phyloP scores from a whole-genome alignment of 2,113 vertebrate species.

The Pluvianellus socialis region DNA sequence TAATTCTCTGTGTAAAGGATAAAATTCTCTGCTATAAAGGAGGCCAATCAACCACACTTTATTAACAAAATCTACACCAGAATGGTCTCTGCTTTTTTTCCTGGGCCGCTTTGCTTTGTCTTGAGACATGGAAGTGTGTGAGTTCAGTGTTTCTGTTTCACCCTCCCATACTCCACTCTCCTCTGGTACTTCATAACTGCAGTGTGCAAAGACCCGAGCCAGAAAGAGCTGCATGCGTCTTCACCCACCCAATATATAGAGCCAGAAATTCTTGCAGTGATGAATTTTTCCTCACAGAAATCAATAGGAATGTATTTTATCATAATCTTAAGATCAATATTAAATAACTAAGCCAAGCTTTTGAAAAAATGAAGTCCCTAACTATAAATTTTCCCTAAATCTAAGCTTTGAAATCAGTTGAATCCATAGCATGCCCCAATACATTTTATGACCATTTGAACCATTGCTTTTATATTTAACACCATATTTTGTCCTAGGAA shows the following conservation, averaged over 20 bases:
- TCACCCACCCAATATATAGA: background rate
- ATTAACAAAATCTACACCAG: background rate
- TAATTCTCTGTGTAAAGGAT: background rate
- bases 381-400: constrained; percentile 64
- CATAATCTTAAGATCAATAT: constrained; percentile 72
- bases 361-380: constrained; percentile 19
- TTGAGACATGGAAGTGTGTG: accelerated
- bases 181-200: background rate
- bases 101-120: background rate
- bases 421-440: constrained; percentile 32
- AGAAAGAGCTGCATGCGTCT: background rate
- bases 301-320: constrained; percentile 61
- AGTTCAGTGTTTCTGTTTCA: background rate
- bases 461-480: constrained; percentile 57
- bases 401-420: constrained; percentile 60
- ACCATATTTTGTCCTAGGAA: constrained; percentile 12
- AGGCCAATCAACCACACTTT: background rate
- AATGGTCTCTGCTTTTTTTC: background rate
- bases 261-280: constrained; percentile 7
- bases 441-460: constrained; percentile 54
- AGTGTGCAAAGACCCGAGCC: background rate
- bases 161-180: background rate
- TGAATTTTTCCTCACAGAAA: constrained; percentile 47
- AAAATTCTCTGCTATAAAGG: background rate
- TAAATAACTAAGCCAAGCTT: constrained; percentile 62